A percentile compares a stretch with the other conserved stretches of the same genome.
Evolutionary conservation across 2,888 invertebrate species (phyloP).

Genomic region (Galeopsomyia nigrocyanea): DNA sequence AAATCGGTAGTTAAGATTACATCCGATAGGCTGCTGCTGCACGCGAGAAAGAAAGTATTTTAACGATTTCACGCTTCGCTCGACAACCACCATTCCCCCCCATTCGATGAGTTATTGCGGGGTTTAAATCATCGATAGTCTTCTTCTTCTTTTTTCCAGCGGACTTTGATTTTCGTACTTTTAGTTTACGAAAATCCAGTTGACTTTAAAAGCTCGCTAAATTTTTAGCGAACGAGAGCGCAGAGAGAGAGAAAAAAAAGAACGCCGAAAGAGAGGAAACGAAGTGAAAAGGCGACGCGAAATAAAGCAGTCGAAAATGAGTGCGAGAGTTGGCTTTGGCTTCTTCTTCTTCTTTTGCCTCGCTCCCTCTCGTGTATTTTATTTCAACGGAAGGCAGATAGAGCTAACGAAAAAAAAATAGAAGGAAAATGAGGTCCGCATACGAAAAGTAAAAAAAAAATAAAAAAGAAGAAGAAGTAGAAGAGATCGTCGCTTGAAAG

Average conservation of each 20-base stretch:
- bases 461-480: conserved; percentile 13
- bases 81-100: too few relatives aligned
- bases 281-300: conserved; percentile 30
- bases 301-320: not conserved
- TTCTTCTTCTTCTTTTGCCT: not conserved
- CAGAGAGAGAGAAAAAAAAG: not conserved
- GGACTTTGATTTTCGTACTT: too few relatives aligned
- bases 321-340: conserved; percentile 11
- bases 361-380: not conserved
- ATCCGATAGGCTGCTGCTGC: too few relatives aligned
- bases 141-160: too few relatives aligned
- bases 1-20: not conserved
- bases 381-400: too few relatives aligned
- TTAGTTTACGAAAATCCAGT: too few relatives aligned
- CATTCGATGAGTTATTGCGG: too few relatives aligned
- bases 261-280: conserved; percentile 6
- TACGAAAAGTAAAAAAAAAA: not conserved
- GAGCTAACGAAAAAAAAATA: not conserved
- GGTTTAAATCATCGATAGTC: too few relatives aligned
- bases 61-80: too few relatives aligned
- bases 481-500: conserved; percentile 14
- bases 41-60: too few relatives aligned
- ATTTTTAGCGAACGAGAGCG: not conserved
- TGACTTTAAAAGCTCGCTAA: too few relatives aligned
- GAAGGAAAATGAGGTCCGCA: not conserved